Evolutionary conservation across 2,797 vertebrate species (phyloP).

Genomic region (Saguinus oedipus): DNA sequence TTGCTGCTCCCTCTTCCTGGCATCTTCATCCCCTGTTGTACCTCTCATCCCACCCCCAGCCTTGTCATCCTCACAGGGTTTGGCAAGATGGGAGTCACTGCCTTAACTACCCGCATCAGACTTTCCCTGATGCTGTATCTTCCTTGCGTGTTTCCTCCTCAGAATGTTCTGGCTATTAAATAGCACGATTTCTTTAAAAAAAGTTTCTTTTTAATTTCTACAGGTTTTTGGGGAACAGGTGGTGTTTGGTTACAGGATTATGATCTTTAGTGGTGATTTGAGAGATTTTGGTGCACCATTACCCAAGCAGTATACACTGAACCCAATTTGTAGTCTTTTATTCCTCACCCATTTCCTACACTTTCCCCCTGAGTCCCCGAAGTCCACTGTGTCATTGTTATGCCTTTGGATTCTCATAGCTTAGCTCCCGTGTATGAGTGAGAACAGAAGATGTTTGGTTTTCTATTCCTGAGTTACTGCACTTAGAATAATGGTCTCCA

Average conservation of each 20-base stretch:
- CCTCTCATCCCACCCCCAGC: background rate
- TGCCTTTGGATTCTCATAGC: background rate
- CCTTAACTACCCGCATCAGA: background rate
- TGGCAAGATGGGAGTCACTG: background rate
- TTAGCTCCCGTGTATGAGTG: background rate
- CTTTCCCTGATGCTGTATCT: background rate
- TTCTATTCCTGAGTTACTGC: background rate
- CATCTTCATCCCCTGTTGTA: background rate
- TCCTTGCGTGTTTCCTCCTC: background rate
- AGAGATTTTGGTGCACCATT: background rate
- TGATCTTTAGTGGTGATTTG: background rate
- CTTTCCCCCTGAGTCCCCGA: background rate
- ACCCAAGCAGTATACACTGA: background rate
- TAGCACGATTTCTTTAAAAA: background rate
- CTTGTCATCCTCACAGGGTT: background rate
- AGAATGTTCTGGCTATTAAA: background rate
- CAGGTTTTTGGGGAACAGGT: background rate
- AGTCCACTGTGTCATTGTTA: background rate
- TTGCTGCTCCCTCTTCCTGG: background rate
- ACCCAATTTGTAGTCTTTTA: background rate
- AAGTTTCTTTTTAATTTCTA: background rate
- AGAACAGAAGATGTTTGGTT: background rate
- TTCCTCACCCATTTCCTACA: background rate
- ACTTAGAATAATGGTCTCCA: background rate
- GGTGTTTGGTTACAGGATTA: background rate